A percentile compares a stretch with the other conserved stretches of the same genome.
Conservation (phyloP, 2,113 vertebrate species). For the Notarius quadriscutis region DNA sequence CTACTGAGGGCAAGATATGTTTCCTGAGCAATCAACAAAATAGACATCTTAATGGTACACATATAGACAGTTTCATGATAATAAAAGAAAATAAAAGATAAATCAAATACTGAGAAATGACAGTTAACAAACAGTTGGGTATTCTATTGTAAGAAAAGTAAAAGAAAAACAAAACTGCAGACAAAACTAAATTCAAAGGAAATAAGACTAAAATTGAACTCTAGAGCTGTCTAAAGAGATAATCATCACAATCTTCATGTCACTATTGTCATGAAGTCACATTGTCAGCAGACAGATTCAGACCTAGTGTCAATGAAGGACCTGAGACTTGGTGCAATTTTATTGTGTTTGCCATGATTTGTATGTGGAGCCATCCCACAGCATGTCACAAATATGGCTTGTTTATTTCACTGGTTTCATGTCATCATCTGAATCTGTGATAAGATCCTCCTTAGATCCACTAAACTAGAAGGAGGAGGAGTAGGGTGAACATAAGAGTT, state of each 20-base stretch:
- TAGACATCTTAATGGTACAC: neutral
- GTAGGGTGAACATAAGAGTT: constrained; percentile 18
- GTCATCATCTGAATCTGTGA: constrained; percentile 49
- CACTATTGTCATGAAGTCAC: neutral
- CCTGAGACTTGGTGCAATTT: neutral
- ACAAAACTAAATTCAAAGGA: neutral
- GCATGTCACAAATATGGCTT: constrained; percentile 44
- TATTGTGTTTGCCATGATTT: constrained; percentile 11
- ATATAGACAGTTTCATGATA: neutral
- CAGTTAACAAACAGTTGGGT: neutral
- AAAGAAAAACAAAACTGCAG: neutral
- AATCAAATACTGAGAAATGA: neutral
- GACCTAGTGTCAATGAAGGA: neutral
- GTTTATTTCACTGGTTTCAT: constrained; percentile 49
- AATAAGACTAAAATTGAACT: neutral
- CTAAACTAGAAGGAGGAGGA: constrained; percentile 41
- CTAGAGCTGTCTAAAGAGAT: constrained; percentile 15
- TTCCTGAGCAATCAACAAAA: constrained; percentile 15
- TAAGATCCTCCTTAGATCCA: constrained; percentile 45
- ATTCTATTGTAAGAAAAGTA: neutral
- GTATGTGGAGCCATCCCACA: constrained; percentile 41
- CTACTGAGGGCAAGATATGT: neutral
- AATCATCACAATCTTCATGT: neutral
- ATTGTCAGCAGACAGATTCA: constrained; percentile 3
- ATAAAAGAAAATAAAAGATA: neutral